A percentile compares a stretch with the other conserved stretches of the same genome.
These are phyloP conservation scores for Sorex araneus DNA, from an alignment of 2,113 vertebrate species.

Conservation along the genomic window DNA sequence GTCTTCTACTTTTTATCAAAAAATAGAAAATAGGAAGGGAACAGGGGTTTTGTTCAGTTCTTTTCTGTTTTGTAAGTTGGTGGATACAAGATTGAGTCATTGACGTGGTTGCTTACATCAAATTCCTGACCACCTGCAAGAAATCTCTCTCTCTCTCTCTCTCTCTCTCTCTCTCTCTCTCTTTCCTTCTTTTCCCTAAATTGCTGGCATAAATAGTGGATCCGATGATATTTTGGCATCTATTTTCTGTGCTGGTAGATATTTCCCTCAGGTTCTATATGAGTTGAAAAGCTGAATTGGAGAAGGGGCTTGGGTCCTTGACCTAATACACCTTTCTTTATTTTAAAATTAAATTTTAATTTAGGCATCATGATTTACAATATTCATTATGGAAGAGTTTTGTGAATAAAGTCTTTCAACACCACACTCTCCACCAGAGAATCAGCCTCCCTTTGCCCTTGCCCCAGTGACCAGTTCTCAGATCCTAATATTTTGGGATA, in stretches of 20 bases:
- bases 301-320: constrained; percentile 12
- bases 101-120: neutral
- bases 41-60: neutral
- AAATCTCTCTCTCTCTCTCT: too few relatives aligned
- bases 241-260: neutral
- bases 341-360: neutral
- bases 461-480: too few relatives aligned
- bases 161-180: too few relatives aligned
- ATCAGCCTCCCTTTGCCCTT: too few relatives aligned
- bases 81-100: neutral
- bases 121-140: neutral
- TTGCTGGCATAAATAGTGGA: neutral
- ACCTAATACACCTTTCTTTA: neutral
- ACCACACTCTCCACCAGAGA: too few relatives aligned
- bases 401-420: too few relatives aligned
- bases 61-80: neutral
- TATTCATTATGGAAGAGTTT: too few relatives aligned
- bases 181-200: neutral
- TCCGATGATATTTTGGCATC: neutral
- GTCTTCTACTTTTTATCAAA: neutral
- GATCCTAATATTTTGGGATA: too few relatives aligned
- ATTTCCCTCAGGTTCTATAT: neutral
- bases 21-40: neutral
- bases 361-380: neutral
- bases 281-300: neutral